Conservation (phyloP, 1,140 invertebrate genomes). For the Venturia canescens region DNA sequence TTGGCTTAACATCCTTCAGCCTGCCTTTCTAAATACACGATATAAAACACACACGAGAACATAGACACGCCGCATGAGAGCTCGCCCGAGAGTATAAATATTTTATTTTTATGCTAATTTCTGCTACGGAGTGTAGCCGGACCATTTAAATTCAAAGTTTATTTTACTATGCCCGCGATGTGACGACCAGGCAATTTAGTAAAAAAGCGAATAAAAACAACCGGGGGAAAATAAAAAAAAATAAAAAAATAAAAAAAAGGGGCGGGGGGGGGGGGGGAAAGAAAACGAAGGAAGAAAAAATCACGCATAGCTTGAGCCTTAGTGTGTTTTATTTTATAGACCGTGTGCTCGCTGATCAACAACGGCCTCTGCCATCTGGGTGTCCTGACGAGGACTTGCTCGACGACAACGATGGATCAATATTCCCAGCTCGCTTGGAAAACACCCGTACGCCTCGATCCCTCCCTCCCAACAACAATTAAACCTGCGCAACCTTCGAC, state of each 20-base stretch:
- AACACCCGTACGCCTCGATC: neutral
- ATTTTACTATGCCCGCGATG: constrained; percentile 12
- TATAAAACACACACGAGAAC: neutral
- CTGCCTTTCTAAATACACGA: constrained; percentile 17
- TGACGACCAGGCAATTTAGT: constrained; percentile 7
- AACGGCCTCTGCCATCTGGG: constrained; percentile 12
- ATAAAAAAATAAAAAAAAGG: no score
- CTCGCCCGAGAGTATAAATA: neutral
- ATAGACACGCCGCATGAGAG: neutral
- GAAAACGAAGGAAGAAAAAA: constrained; percentile 7
- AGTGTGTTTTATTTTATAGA: neutral
- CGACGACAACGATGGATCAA: constrained; percentile 5
- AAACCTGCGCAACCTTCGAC: neutral
- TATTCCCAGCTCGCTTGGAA: constrained; percentile 3
- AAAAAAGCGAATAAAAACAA: neutral
- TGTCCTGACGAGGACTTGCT: constrained; percentile 1
- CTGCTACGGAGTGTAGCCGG: constrained; percentile 13
- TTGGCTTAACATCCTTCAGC: constrained; percentile 1
- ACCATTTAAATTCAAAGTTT: constrained; percentile 27
- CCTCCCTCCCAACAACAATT: neutral
- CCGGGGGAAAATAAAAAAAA: no score
- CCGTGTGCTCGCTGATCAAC: neutral
- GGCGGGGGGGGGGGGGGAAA: no score
- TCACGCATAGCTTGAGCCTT: neutral
- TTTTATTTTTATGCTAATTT: constrained; percentile 13